phyloP scores from a whole-genome alignment of 1,140 invertebrate genomes.

The Pinna nobilis region DNA sequence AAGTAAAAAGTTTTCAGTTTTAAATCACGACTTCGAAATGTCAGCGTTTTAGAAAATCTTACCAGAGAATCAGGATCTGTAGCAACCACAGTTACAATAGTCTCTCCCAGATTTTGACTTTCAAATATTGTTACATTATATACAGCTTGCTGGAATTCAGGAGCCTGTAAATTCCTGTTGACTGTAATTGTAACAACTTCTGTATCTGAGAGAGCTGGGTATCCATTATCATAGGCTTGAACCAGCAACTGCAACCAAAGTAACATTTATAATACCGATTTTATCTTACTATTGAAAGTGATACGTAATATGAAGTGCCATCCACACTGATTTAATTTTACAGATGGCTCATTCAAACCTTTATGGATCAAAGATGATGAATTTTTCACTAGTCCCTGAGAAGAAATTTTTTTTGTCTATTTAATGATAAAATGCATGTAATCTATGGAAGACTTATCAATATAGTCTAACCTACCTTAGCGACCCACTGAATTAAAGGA shows the following conservation, averaged over 20 bases:
- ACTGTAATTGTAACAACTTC: conserved; percentile 84
- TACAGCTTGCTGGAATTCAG: conserved; percentile 81
- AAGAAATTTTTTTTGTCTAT: background rate
- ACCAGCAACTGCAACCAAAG: conserved; percentile 36
- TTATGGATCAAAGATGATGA: no score
- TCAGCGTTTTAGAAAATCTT: no score
- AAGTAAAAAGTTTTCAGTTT: background rate
- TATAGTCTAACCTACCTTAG: no score
- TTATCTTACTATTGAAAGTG: conserved; percentile 26
- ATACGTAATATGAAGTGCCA: no score
- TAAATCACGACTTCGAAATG: no score
- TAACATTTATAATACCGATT: conserved; percentile 18
- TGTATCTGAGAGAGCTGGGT: conserved; percentile 32
- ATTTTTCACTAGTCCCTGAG: background rate
- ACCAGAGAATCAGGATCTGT: conserved; percentile 48
- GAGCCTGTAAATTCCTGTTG: conserved; percentile 82
- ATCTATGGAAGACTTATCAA: no score
- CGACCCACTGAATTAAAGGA: no score
- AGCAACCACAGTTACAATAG: conserved; percentile 28
- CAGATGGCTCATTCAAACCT: no score
- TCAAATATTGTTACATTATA: conserved; percentile 54
- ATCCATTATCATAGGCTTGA: conserved; percentile 43
- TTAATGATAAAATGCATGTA: no score
- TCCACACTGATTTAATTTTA: no score
- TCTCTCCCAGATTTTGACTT: conserved; percentile 36